phyloP scores from a whole-genome alignment of 2,888 invertebrate species.

The Aphodius granarius region DNA sequence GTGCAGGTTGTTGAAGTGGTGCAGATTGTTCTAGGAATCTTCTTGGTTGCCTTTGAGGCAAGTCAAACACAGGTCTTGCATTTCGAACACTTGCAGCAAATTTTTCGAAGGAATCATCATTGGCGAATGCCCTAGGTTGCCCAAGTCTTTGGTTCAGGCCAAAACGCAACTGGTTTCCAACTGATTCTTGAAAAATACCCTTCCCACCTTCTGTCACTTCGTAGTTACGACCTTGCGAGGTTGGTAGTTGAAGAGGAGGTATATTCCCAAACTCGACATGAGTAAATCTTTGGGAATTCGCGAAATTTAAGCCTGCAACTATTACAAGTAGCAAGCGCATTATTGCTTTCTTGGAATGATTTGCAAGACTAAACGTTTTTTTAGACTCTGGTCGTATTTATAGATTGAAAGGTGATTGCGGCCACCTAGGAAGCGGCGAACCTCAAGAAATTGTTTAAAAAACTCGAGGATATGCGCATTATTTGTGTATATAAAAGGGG shows the following conservation, averaged over 20 bases:
- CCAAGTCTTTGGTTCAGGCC: neutral
- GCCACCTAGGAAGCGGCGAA: neutral
- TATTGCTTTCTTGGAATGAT: neutral
- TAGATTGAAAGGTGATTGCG: neutral
- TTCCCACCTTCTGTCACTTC: conserved; percentile 3
- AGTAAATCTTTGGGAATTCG: conserved; percentile 3
- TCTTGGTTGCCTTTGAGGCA: neutral
- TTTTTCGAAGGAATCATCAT: neutral
- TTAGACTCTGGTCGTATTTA: neutral
- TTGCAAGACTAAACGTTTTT: conserved; percentile 1
- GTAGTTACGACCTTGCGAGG: neutral
- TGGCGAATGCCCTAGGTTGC: neutral
- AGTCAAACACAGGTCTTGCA: neutral
- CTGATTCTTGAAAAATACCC: neutral
- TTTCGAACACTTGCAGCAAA: neutral
- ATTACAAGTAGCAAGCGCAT: neutral
- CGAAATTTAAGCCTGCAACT: neutral
- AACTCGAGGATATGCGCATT: neutral
- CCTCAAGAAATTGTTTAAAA: neutral
- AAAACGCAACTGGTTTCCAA: neutral
- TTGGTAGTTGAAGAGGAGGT: neutral
- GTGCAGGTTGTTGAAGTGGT: neutral
- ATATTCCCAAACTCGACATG: neutral
- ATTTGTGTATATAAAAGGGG: neutral
- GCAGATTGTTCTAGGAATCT: neutral